Percentiles rank a stretch among this genome's conserved stretches.
phyloP scores from a whole-genome alignment of 2,113 vertebrate genomes.

The Ochotona curzoniae region DNA sequence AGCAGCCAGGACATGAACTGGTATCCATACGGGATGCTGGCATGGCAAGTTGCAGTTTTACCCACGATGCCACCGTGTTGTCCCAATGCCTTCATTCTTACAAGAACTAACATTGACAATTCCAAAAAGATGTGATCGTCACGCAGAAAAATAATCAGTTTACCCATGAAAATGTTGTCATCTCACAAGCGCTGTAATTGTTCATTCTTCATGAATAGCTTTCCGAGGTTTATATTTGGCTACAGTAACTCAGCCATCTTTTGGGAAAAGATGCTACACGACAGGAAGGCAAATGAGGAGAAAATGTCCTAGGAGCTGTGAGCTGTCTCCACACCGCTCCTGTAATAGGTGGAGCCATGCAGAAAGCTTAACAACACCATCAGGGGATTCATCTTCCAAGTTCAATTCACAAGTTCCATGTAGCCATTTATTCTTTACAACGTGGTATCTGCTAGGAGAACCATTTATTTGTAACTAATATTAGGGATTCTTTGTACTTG shows the following conservation, averaged over 20 bases:
- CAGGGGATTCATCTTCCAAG: background rate
- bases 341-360: background rate
- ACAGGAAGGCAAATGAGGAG: background rate
- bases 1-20: no score
- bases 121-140: background rate
- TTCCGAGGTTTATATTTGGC: background rate
- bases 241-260: background rate
- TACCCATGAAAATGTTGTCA: background rate
- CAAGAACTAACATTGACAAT: background rate
- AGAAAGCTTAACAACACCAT: background rate
- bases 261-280: background rate
- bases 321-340: background rate
- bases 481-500: background rate
- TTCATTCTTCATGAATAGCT: background rate
- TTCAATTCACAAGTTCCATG: slow-evolving; percentile 20
- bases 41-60: no score
- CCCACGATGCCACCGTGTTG: no score
- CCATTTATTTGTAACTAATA: background rate
- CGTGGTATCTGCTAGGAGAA: background rate
- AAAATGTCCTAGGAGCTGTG: background rate
- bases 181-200: background rate
- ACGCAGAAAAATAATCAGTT: background rate
- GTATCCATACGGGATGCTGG: no score
- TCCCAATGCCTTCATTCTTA: background rate
- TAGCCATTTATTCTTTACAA: slow-evolving; percentile 5